Conservation (phyloP, 2,888 invertebrate species). For the Minunthozetes semirufus region DNA sequence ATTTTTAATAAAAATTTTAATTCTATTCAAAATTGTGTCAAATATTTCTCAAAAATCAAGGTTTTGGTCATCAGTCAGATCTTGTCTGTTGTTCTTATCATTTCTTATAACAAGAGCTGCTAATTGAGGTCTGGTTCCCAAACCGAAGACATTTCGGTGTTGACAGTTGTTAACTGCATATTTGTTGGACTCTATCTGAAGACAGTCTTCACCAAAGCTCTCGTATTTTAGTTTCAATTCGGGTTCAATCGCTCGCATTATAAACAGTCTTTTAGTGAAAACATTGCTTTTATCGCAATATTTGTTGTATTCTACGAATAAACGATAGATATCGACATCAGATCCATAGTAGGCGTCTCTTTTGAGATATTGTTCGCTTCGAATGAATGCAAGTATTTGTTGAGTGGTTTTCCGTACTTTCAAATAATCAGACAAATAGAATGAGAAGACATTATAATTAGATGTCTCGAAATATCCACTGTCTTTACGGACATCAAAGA, state of each 20-base stretch:
- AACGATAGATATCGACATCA: constrained; percentile 55
- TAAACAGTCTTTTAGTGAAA: neutral
- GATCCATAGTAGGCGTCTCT: constrained; percentile 38
- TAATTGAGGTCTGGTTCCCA: constrained; percentile 24
- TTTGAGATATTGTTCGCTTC: constrained; percentile 33
- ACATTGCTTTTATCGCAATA: constrained; percentile 54
- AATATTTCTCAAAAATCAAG: neutral
- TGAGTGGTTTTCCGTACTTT: constrained; percentile 59
- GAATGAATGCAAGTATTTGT: constrained; percentile 55
- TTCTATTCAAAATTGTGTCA: neutral
- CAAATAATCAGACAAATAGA: constrained; percentile 75
- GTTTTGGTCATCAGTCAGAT: neutral
- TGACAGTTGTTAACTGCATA: neutral
- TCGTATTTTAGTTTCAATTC: constrained; percentile 58
- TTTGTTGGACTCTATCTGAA: constrained; percentile 20
- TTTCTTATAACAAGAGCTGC: constrained; percentile 24
- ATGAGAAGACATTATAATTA: constrained; percentile 65
- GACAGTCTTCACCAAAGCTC: constrained; percentile 11
- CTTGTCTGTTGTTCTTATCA: constrained; percentile 3
- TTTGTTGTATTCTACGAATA: constrained; percentile 62
- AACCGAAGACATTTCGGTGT: constrained; percentile 3
- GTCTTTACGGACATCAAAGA: constrained; percentile 54
- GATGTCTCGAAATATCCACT: constrained; percentile 71
- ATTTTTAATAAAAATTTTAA: neutral
- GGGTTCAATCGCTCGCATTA: constrained; percentile 73